Conservation (phyloP, 1,140 invertebrate genomes). For the Branchinecta lynchi region DNA sequence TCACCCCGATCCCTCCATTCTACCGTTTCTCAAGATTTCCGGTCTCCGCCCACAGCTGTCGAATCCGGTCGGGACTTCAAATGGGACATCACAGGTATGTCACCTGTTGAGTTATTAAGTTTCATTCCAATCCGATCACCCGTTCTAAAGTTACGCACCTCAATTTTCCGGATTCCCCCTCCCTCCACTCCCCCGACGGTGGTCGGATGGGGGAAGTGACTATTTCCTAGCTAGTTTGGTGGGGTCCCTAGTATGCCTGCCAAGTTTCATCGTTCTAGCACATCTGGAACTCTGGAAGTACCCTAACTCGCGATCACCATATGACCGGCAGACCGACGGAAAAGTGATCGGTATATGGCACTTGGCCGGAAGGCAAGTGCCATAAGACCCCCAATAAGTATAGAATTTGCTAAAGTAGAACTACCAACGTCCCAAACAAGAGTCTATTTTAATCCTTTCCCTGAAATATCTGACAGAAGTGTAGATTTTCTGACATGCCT, state of each 20-base stretch:
- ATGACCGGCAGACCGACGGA: not conserved
- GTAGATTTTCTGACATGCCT: no score
- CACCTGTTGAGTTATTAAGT: not conserved
- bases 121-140: not conserved
- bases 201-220: slow-evolving; percentile 3
- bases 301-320: not conserved
- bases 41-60: no score
- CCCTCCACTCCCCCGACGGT: slow-evolving; percentile 2
- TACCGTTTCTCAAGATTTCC: no score
- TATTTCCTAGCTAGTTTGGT: not conserved
- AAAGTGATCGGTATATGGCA: not conserved
- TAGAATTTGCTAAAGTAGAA: no score
- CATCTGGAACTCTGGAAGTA: no score
- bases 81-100: no score
- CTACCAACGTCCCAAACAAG: no score
- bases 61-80: no score
- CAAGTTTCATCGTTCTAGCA: no score
- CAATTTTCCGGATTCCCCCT: not conserved
- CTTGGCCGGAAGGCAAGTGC: not conserved
- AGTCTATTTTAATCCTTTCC: no score
- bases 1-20: no score
- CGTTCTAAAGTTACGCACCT: not conserved
- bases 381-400: not conserved
- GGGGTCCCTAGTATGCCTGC: not conserved
- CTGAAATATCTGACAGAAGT: no score